Evolutionary conservation across 1,140 invertebrate genomes (phyloP), one percentile per base, ranked within the genome.

Genomic region (Neuroterus valhalla): DNA sequence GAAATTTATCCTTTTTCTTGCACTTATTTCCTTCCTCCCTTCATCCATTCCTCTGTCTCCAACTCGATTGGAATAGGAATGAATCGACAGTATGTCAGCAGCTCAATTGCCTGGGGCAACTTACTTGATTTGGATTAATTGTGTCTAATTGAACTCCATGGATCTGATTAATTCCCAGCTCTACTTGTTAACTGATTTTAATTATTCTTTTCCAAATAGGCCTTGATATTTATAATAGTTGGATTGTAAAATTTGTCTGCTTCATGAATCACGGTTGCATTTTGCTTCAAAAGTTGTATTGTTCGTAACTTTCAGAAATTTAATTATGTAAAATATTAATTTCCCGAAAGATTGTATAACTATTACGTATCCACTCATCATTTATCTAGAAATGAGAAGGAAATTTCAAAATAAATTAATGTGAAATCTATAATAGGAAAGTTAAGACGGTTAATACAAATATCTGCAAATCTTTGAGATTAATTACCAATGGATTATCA

Each of bases 101-200:
- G 5, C 12, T 52, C 50, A 52, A 19, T 15, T 62, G 23, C 55
- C 15, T 62, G 23, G 26, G 55, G 55, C 31, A 23, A 62, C 55
- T 38, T 62, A 38, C 55, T 62, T 62, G 55, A 62, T 62, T 62
- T 14, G 55, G 55, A 62, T 62, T 62, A 62, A 62, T 62, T 62
- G 55, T 26, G 55, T 3, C 23, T 62, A 62, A 62, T 62, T 62
- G 31, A 38, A 62, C 55, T 38, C n/a, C 55, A 62, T 62, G 55
- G 26, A 31, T 62, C 55, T 62, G 55, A 62, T 62, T 62, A 62
- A 62, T 62, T 26, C 23, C 12, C 31, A 14, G 8, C 23, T 31
- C 23, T 31, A 26, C 55, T 62, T 62, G 55, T 62, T 62, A 62
- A 62, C 55, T 62, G 55, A 62, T 62, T 62, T 62, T 62, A 62